Conservation (phyloP, 2,888 invertebrate species). For the Nowickia ferox region DNA sequence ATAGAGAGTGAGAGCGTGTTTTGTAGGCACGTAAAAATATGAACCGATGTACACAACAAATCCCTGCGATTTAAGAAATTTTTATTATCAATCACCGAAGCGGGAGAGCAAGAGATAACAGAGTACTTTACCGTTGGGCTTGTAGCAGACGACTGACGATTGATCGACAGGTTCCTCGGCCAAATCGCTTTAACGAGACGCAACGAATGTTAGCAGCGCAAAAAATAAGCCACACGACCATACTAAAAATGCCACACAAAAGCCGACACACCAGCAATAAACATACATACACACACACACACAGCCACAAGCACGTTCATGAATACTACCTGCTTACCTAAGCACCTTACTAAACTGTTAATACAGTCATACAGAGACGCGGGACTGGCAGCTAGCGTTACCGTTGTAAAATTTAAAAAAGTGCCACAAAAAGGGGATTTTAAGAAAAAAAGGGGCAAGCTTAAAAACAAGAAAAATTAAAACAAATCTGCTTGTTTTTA, state of each 20-base stretch:
- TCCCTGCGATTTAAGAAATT: constrained; percentile 37
- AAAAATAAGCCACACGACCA: constrained; percentile 74
- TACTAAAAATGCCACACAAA: constrained; percentile 70
- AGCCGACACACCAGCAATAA: constrained; percentile 53
- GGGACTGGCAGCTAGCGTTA: not conserved
- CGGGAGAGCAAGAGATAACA: not conserved
- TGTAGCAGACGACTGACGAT: constrained; percentile 80
- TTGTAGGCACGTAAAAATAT: constrained; percentile 41
- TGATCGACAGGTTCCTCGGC: constrained; percentile 82
- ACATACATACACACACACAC: constrained; percentile 21
- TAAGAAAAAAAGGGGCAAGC: no score
- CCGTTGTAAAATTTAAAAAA: no score
- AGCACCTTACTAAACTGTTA: constrained; percentile 58
- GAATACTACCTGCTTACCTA: constrained; percentile 68
- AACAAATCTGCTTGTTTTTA: no score
- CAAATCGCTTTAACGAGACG: constrained; percentile 79
- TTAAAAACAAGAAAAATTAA: no score
- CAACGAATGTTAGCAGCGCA: constrained; percentile 52
- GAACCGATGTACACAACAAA: constrained; percentile 55
- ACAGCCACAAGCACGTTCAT: not conserved
- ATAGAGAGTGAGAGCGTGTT: constrained; percentile 35
- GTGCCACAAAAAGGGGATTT: no score
- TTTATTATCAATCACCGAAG: not conserved
- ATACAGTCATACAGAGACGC: constrained; percentile 34
- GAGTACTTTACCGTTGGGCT: constrained; percentile 79